Conservation (phyloP, 2,113 vertebrate genomes). For the Ctenomys sociabilis region DNA sequence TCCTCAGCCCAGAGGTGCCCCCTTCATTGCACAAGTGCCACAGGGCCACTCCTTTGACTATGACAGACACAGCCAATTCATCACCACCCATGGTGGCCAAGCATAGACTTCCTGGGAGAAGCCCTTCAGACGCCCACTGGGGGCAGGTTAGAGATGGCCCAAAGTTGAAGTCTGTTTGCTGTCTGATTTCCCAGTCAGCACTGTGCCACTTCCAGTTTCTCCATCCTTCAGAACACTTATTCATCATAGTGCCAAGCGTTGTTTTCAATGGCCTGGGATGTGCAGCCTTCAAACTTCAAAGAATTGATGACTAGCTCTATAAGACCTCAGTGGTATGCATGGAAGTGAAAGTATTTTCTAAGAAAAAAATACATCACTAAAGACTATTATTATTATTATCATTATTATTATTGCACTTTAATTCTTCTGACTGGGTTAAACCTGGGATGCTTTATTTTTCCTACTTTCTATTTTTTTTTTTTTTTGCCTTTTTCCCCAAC, state of each 20-base stretch:
- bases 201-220: not conserved
- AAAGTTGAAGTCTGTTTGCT: not conserved
- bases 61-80: not conserved
- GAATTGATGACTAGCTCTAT: not conserved
- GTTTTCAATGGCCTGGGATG: not conserved
- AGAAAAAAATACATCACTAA: constrained; percentile 39
- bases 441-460: constrained; percentile 13
- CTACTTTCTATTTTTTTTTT: not conserved
- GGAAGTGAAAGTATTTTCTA: constrained; percentile 19
- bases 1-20: not conserved
- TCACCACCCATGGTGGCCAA: not conserved
- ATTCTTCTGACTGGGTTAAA: constrained; percentile 21
- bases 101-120: not conserved
- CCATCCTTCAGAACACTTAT: not conserved
- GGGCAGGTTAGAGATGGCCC: not conserved
- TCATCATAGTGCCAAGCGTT: not conserved
- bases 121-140: not conserved
- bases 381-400: constrained; percentile 50
- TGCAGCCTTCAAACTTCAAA: constrained; percentile 36
- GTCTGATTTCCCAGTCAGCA: not conserved
- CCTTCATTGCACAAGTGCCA: not conserved
- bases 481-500: constrained; percentile 24
- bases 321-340: constrained; percentile 1
- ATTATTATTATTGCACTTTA: constrained; percentile 13
- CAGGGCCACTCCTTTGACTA: not conserved